phyloP scores from a whole-genome alignment of 2,113 vertebrate species.

The Cyprinodon tularosa region DNA sequence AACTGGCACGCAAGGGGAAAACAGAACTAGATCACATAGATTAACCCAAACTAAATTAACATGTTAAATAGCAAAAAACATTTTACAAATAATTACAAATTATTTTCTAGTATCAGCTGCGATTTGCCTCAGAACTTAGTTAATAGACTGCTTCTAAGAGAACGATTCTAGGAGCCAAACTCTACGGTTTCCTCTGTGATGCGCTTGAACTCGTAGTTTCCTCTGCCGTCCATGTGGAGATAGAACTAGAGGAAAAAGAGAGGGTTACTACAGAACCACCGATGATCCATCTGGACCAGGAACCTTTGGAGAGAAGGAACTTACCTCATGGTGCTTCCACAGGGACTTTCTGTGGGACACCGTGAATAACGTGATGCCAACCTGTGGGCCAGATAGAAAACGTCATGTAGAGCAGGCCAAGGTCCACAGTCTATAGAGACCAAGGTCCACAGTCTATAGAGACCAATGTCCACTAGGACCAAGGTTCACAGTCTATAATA shows the following conservation, averaged over 20 bases:
- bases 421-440: no score
- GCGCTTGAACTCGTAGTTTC: conserved; percentile 95
- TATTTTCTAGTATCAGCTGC: conserved; percentile 29
- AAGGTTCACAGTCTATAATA: no score
- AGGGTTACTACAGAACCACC: not conserved
- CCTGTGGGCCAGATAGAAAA: conserved; percentile 75
- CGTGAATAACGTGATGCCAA: conserved; percentile 95
- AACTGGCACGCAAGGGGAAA: no score
- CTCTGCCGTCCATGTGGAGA: conserved; percentile 97
- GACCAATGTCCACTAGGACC: no score
- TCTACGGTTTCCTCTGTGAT: conserved; percentile 96
- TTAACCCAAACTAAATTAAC: conserved; percentile 49
- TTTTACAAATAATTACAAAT: conserved; percentile 72
- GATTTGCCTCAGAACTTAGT: conserved; percentile 44
- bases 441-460: no score
- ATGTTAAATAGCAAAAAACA: conserved; percentile 28
- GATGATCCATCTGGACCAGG: not conserved
- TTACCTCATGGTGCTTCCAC: conserved; percentile 96
- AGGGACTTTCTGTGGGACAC: conserved; percentile 98
- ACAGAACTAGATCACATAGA: conserved; percentile 81
- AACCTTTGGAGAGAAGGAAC: not conserved
- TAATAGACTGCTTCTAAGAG: conserved; percentile 26
- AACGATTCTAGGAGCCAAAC: conserved; percentile 89
- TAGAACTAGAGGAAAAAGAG: conserved; percentile 82
- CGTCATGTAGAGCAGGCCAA: not conserved